A percentile compares a stretch with the other conserved stretches of the same genome.
These are phyloP conservation scores for Terrapene triunguis DNA, from an alignment of 2,113 vertebrate species.

Conservation along the genomic window DNA sequence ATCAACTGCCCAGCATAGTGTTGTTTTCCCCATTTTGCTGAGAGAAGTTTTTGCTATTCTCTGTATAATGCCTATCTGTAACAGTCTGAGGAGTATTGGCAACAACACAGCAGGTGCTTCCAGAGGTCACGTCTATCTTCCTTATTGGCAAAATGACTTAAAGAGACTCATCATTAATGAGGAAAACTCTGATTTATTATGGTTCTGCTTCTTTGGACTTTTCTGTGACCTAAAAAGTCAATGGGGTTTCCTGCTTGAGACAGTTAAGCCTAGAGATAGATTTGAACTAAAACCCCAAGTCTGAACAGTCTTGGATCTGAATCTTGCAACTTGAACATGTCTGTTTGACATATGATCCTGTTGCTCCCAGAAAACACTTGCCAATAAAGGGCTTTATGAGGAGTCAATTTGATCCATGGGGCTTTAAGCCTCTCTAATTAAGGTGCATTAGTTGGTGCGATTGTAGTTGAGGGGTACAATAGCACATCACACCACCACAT, in stretches of 20 bases:
- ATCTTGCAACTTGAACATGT: neutral
- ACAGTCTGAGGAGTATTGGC: accelerated
- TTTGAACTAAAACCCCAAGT: neutral
- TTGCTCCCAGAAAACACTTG: neutral
- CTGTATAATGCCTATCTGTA: neutral
- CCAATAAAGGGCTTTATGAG: neutral
- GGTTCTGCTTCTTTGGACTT: conserved; percentile 3
- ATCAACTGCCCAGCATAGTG: conserved; percentile 34
- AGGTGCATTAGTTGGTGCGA: neutral
- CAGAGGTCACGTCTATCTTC: neutral
- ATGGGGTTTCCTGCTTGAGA: conserved; percentile 11
- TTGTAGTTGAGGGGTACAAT: accelerated
- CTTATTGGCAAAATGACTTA: neutral
- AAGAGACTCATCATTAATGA: neutral
- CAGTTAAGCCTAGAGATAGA: neutral
- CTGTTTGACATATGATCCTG: neutral
- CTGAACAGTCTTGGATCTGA: neutral
- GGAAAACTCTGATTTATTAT: neutral
- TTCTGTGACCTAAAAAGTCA: neutral
- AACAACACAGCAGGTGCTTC: neutral
- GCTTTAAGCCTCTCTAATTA: neutral
- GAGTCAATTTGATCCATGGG: neutral
- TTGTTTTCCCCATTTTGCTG: conserved; percentile 40
- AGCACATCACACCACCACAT: neutral
- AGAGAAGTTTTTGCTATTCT: conserved; percentile 11